Evolutionary conservation across 1,140 invertebrate genomes (phyloP).

Genomic region (Conus ventricosus): DNA sequence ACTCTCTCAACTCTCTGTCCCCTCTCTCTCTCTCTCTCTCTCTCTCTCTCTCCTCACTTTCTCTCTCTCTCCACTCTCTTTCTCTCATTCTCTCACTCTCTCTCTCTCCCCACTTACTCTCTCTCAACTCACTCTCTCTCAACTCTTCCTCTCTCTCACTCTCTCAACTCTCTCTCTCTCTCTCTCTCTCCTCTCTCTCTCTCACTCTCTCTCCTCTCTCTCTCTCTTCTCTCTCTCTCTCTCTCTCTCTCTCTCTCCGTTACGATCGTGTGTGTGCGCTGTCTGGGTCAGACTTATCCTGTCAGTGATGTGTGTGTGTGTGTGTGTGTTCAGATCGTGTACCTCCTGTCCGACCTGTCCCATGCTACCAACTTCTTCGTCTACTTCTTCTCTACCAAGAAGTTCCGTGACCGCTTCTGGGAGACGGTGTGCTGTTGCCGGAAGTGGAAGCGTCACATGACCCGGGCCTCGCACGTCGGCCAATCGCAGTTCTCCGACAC

Average conservation of each 20-base stretch:
- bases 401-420: slow-evolving; percentile 61
- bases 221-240: background rate
- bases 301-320: too few species aligned
- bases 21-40: background rate
- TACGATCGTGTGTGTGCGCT: background rate
- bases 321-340: slow-evolving; percentile 47
- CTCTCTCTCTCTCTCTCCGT: background rate
- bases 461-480: background rate
- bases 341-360: slow-evolving; percentile 58
- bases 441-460: slow-evolving; percentile 16
- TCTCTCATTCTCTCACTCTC: background rate
- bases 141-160: too few species aligned
- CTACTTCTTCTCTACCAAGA: slow-evolving; percentile 63
- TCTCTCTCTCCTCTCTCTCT: background rate
- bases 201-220: background rate
- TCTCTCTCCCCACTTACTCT: background rate
- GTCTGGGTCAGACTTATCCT: background rate
- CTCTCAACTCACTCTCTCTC: too few species aligned
- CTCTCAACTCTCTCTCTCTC: background rate
- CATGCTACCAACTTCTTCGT: slow-evolving; percentile 67
- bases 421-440: slow-evolving; percentile 50
- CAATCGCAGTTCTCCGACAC: slow-evolving; percentile 34
- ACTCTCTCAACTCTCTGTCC: too few species aligned
- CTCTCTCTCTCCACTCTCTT: background rate
- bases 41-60: background rate